Conservation (phyloP, 2,888 invertebrate species). For the Arctia plantaginis region DNA sequence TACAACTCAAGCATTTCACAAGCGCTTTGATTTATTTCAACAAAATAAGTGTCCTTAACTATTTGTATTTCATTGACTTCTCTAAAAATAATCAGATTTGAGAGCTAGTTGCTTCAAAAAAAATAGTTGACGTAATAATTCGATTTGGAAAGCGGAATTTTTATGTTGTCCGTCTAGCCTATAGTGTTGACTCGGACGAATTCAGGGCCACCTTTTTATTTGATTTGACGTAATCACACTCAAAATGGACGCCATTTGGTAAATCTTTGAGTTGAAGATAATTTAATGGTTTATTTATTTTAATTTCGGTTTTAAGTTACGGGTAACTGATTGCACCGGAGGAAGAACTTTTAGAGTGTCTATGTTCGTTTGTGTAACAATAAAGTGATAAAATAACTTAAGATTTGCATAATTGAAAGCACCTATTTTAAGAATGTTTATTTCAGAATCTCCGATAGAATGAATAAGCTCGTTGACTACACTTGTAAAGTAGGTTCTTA, state of each 20-base stretch:
- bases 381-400: background rate
- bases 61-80: background rate
- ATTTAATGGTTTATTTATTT: conserved; percentile 5
- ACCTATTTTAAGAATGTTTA: background rate
- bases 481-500: no score
- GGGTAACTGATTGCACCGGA: background rate
- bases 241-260: conserved; percentile 23
- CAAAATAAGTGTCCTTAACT: background rate
- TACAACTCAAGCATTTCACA: background rate
- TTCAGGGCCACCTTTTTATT: conserved; percentile 29
- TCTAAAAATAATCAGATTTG: background rate
- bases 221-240: conserved; percentile 24
- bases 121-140: conserved; percentile 13
- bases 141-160: conserved; percentile 23
- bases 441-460: no score
- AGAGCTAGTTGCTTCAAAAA: conserved; percentile 11
- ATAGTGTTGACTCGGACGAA: conserved; percentile 11
- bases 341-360: background rate
- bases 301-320: background rate
- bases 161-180: conserved; percentile 9
- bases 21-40: background rate
- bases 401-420: background rate
- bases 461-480: background rate
- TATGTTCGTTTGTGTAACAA: background rate
- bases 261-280: conserved; percentile 8